Evolutionary conservation across 2,797 vertebrate species (phyloP).

Genomic region (Dermochelys coriacea): DNA sequence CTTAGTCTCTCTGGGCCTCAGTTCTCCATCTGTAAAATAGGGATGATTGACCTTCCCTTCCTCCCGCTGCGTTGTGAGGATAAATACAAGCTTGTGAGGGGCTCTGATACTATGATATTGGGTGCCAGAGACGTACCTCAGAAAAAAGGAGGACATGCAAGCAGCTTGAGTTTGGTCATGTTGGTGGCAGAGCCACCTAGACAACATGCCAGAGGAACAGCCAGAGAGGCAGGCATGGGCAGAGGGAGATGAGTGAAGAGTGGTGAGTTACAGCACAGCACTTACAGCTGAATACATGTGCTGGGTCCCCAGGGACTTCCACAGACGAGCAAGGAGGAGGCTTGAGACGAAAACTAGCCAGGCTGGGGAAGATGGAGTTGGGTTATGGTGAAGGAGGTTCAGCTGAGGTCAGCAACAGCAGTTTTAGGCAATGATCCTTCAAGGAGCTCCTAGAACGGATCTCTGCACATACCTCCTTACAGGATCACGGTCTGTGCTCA

Average conservation of each 20-base stretch:
- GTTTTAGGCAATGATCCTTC: neutral
- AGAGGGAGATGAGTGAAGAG: neutral
- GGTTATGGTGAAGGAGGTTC: neutral
- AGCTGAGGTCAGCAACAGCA: rapidly evolving
- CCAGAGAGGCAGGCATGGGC: neutral
- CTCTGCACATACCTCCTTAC: neutral
- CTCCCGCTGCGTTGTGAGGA: neutral
- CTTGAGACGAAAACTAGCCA: rapidly evolving
- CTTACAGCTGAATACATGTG: neutral
- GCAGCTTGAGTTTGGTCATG: too few relatives aligned
- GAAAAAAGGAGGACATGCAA: neutral
- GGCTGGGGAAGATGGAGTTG: rapidly evolving
- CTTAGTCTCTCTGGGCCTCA: neutral
- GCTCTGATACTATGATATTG: neutral
- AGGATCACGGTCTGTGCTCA: rapidly evolving
- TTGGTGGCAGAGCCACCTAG: neutral
- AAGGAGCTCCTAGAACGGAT: neutral
- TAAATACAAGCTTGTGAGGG: neutral
- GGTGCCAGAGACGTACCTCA: neutral
- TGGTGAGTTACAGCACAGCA: neutral
- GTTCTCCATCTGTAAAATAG: neutral
- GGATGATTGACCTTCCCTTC: neutral
- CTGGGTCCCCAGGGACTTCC: neutral
- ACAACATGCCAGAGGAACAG: neutral
- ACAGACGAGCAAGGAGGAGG: rapidly evolving